phyloP scores from a whole-genome alignment of 1,140 invertebrate species.

The Drosophila sp. region DNA sequence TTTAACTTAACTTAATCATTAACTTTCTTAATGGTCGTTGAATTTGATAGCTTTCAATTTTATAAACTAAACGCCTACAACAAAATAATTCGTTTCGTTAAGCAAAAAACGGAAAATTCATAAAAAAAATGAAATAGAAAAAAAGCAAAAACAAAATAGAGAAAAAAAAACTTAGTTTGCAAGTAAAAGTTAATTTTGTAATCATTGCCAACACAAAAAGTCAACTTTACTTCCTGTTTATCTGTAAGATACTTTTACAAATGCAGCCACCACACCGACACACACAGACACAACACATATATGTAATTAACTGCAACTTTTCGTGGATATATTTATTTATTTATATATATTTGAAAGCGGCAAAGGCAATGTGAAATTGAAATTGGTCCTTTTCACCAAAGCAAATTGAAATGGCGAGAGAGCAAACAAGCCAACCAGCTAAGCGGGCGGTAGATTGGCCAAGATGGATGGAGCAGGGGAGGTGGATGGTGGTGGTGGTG shows the following conservation, averaged over 20 bases:
- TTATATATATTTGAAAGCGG: slow-evolving; percentile 58
- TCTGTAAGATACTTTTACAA: slow-evolving; percentile 64
- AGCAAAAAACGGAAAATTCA: slow-evolving; percentile 24
- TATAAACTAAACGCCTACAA: slow-evolving; percentile 38
- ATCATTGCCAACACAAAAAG: slow-evolving; percentile 37
- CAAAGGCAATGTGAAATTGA: slow-evolving; percentile 63
- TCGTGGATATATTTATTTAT: slow-evolving; percentile 40
- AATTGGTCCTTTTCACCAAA: slow-evolving; percentile 76
- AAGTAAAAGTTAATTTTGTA: slow-evolving; percentile 62
- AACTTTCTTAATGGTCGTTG: not conserved
- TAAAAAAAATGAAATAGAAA: slow-evolving; percentile 42
- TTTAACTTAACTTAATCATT: not conserved
- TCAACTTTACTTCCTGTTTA: slow-evolving; percentile 68
- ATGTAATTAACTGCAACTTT: slow-evolving; percentile 65
- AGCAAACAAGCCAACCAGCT: slow-evolving; percentile 14
- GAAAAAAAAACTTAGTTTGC: slow-evolving; percentile 35
- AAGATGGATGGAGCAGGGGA: not conserved
- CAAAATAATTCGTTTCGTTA: slow-evolving; percentile 3
- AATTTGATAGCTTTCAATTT: not conserved
- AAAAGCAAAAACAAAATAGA: slow-evolving; percentile 30
- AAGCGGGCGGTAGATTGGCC: slow-evolving; percentile 17
- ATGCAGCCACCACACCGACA: slow-evolving; percentile 52
- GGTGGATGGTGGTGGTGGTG: not conserved
- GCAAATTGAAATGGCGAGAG: slow-evolving; percentile 51
- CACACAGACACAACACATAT: slow-evolving; percentile 16